A percentile compares a stretch with the other conserved stretches of the same genome.
These are phyloP conservation scores for Prorops nasuta DNA, from an alignment of 1,140 invertebrate genomes.

Conservation along the genomic window DNA sequence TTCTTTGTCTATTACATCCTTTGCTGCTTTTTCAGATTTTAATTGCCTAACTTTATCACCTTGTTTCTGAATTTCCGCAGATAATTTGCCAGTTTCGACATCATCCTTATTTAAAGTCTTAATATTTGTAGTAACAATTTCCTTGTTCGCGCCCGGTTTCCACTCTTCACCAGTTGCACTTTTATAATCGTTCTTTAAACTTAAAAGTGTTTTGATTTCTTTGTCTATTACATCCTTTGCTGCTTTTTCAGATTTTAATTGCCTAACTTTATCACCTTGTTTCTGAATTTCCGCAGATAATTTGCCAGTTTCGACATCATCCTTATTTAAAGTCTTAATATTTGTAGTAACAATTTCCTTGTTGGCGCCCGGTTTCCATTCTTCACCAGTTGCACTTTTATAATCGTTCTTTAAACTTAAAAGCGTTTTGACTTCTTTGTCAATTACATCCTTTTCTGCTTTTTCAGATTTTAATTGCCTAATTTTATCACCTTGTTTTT, in stretches of 20 bases:
- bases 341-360: neutral
- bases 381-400: constrained; percentile 70
- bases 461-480: constrained; percentile 66
- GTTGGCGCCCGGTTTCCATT: constrained; percentile 48
- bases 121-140: neutral
- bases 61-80: constrained; percentile 22
- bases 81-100: neutral
- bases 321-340: neutral
- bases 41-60: constrained; percentile 38
- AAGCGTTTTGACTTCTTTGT: constrained; percentile 66
- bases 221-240: constrained; percentile 24
- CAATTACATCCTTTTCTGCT: constrained; percentile 57
- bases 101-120: neutral
- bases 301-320: neutral
- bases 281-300: constrained; percentile 16
- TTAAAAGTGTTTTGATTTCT: constrained; percentile 60
- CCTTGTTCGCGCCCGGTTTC: constrained; percentile 21
- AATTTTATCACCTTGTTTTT: constrained; percentile 67
- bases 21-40: constrained; percentile 56
- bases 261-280: constrained; percentile 33
- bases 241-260: constrained; percentile 57
- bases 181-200: constrained; percentile 80
- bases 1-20: constrained; percentile 25
- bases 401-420: constrained; percentile 73
- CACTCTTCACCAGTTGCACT: constrained; percentile 63